Conservation (phyloP, 2,113 vertebrate genomes). For the Cinclus mexicanus region DNA sequence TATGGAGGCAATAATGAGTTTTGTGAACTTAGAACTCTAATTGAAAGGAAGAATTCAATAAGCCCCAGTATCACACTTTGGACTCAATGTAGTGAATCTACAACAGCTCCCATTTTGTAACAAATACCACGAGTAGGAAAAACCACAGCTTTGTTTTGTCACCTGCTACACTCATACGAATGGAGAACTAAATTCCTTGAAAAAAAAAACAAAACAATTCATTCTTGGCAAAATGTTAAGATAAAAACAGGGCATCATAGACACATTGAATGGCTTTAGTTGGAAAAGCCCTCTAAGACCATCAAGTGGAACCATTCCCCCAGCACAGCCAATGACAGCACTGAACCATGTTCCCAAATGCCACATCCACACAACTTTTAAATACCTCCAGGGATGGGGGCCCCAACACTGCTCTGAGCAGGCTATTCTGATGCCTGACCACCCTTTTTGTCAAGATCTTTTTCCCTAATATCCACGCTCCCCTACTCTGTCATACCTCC, state of each 20-base stretch:
- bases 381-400: background rate
- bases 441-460: too few relatives aligned
- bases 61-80: background rate
- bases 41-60: background rate
- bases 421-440: too few relatives aligned
- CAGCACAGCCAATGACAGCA: background rate
- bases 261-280: background rate
- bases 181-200: fast-evolving
- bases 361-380: background rate
- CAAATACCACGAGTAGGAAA: fast-evolving
- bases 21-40: background rate
- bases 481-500: too few relatives aligned
- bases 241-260: background rate
- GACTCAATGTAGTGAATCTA: background rate
- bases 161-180: background rate
- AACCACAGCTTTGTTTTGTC: background rate
- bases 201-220: background rate
- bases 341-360: fast-evolving
- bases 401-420: background rate
- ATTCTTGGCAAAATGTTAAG: background rate
- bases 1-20: fast-evolving
- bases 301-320: fast-evolving
- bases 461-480: background rate
- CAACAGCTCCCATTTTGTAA: background rate
- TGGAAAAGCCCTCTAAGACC: background rate